Evolutionary conservation across 1,140 invertebrate species (phyloP).

Genomic region (Bombus balteatus): DNA sequence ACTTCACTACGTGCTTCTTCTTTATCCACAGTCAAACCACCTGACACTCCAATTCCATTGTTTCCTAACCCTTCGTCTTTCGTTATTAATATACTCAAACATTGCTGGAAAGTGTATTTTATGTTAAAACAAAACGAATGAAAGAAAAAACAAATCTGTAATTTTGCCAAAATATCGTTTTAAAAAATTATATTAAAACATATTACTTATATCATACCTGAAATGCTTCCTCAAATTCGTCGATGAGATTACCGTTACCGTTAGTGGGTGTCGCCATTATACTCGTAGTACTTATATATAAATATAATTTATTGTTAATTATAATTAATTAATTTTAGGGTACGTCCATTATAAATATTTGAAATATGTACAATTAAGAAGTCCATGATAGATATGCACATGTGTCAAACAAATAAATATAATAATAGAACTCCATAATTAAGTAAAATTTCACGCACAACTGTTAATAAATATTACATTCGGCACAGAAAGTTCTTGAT

Average conservation of each 20-base stretch:
- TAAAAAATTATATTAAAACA: not conserved
- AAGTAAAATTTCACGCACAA: slow-evolving; percentile 9
- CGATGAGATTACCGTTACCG: slow-evolving; percentile 91
- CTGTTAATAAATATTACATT: slow-evolving; percentile 25
- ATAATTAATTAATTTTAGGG: not conserved
- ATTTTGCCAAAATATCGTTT: not conserved
- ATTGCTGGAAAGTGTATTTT: slow-evolving; percentile 85
- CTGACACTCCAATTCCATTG: slow-evolving; percentile 76
- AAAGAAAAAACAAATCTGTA: not conserved
- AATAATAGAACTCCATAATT: slow-evolving; percentile 6
- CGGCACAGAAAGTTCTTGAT: not conserved
- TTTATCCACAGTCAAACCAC: slow-evolving; percentile 86
- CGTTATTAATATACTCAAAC: slow-evolving; percentile 89
- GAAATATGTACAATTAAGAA: not conserved
- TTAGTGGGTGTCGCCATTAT: slow-evolving; percentile 90
- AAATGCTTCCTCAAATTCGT: slow-evolving; percentile 93
- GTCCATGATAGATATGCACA: not conserved
- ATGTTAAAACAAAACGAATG: not conserved
- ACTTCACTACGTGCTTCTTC: slow-evolving; percentile 93
- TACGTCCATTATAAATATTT: not conserved
- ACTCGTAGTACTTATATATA: slow-evolving; percentile 15
- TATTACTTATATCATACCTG: slow-evolving; percentile 83
- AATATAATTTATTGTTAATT: slow-evolving; percentile 18
- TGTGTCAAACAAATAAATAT: not conserved
- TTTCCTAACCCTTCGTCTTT: slow-evolving; percentile 90